phyloP scores from a whole-genome alignment of 1,140 invertebrate species.

The Meloidogyne exigua region DNA sequence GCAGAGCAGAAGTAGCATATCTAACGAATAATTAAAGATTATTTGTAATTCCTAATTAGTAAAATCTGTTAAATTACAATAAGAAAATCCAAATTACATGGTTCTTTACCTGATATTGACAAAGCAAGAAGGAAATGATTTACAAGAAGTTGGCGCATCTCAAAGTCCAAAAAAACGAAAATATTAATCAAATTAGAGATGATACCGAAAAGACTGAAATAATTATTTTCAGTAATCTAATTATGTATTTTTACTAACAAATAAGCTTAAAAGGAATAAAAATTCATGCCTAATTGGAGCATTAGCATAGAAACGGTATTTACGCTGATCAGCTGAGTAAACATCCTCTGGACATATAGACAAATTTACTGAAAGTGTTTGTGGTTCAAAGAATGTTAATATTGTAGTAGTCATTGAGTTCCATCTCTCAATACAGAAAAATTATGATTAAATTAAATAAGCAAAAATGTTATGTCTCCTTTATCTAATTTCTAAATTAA shows the following conservation, averaged over 20 bases:
- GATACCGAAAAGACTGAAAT: slow-evolving; percentile 50
- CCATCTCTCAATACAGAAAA: not conserved
- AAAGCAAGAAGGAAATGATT: slow-evolving; percentile 60
- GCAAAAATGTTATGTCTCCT: not conserved
- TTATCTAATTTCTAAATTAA: too few relatives aligned
- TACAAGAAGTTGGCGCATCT: slow-evolving; percentile 57
- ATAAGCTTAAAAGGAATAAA: too few relatives aligned
- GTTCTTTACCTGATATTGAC: slow-evolving; percentile 50
- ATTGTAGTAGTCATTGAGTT: not conserved
- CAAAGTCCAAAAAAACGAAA: slow-evolving; percentile 54
- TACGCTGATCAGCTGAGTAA: slow-evolving; percentile 40
- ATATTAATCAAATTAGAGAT: slow-evolving; percentile 61
- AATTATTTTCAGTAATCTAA: not conserved
- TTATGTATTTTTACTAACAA: too few relatives aligned
- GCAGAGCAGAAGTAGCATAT: slow-evolving; percentile 56
- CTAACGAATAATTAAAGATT: slow-evolving; percentile 32
- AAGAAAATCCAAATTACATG: slow-evolving; percentile 1
- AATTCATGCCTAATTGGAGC: slow-evolving; percentile 47
- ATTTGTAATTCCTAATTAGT: not conserved
- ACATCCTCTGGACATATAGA: slow-evolving; percentile 36
- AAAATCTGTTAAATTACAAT: not conserved
- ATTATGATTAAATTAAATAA: not conserved
- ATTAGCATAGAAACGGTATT: slow-evolving; percentile 50
- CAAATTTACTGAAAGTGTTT: slow-evolving; percentile 25
- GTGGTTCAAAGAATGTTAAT: not conserved